Evolutionary conservation across 30 jellyfish, hydroid and myxozoan genomes (phyloP).

Genomic region (Turritopsis dohrnii): DNA sequence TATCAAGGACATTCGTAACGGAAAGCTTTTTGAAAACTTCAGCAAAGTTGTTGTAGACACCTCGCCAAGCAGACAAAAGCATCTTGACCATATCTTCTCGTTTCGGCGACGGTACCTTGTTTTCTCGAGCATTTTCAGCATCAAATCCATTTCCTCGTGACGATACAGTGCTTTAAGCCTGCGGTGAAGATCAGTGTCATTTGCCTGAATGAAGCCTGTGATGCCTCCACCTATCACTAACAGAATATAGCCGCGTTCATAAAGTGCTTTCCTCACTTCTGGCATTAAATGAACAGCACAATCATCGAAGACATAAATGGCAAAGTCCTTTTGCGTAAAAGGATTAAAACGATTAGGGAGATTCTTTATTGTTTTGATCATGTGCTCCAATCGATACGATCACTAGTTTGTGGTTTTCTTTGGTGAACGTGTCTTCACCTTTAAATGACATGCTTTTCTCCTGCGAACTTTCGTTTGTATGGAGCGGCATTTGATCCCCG

Average conservation of each 20-base stretch:
- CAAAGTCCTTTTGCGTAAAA: too few relatives aligned
- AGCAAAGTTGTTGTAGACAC: constrained; percentile 35
- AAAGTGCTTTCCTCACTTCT: neutral
- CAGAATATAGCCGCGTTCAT: constrained; percentile 3
- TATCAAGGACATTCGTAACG: constrained; percentile 18
- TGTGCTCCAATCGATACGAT: constrained; percentile 28
- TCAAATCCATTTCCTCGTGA: constrained; percentile 43
- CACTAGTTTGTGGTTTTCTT: constrained; percentile 10
- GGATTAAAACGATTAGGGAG: too few relatives aligned
- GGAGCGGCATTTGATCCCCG: constrained; percentile 17
- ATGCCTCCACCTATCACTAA: neutral
- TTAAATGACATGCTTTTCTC: constrained; percentile 17
- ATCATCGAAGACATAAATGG: too few relatives aligned
- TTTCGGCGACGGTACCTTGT: too few relatives aligned
- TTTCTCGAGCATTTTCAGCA: too few relatives aligned
- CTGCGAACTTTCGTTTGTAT: constrained; percentile 12
- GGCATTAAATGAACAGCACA: neutral
- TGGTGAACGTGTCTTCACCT: constrained; percentile 17
- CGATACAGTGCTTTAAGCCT: constrained; percentile 9
- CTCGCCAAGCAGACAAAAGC: constrained; percentile 44
- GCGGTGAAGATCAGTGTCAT: constrained; percentile 17
- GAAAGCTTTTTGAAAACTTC: too few relatives aligned
- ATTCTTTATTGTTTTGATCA: constrained; percentile 3
- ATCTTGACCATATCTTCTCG: constrained; percentile 27
- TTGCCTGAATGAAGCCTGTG: neutral